Percentiles rank a stretch among this genome's conserved stretches.
Conservation (phyloP, 2,888 invertebrate species). For the Papilio demoleus region DNA sequence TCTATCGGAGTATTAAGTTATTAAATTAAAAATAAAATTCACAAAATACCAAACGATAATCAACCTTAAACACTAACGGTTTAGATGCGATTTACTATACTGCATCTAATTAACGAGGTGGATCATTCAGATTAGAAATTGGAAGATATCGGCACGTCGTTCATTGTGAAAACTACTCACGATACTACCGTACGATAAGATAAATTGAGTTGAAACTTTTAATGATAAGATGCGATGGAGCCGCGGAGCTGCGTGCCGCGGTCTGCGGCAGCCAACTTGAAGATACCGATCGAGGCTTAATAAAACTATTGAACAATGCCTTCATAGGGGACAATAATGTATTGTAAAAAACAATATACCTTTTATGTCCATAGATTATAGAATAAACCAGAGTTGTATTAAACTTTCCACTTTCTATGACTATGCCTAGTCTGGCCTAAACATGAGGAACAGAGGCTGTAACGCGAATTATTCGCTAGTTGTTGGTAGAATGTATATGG, state of each 20-base stretch:
- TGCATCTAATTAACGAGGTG: slow-evolving; percentile 75
- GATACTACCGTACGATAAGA: slow-evolving; percentile 81
- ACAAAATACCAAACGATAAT: slow-evolving; percentile 51
- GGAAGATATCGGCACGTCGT: slow-evolving; percentile 81
- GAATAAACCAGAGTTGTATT: background rate
- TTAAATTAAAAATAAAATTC: slow-evolving; percentile 79
- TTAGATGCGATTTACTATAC: slow-evolving; percentile 55
- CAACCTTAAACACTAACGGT: slow-evolving; percentile 51
- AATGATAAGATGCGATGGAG: slow-evolving; percentile 66
- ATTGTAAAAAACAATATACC: background rate
- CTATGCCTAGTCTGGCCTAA: no score
- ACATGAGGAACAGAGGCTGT: no score
- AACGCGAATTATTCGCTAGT: no score
- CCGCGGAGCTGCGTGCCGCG: slow-evolving; percentile 58
- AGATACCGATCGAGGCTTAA: slow-evolving; percentile 31
- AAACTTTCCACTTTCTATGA: no score
- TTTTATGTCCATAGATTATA: background rate
- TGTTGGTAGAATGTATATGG: no score
- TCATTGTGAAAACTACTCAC: slow-evolving; percentile 81
- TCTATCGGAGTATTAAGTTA: slow-evolving; percentile 80
- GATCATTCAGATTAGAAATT: slow-evolving; percentile 82
- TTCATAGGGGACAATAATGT: slow-evolving; percentile 3
- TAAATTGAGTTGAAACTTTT: slow-evolving; percentile 77
- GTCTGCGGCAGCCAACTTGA: slow-evolving; percentile 8
- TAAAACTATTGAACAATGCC: slow-evolving; percentile 24